Conservation (phyloP, 1,140 invertebrate species). For the Drosophila willistoni region DNA sequence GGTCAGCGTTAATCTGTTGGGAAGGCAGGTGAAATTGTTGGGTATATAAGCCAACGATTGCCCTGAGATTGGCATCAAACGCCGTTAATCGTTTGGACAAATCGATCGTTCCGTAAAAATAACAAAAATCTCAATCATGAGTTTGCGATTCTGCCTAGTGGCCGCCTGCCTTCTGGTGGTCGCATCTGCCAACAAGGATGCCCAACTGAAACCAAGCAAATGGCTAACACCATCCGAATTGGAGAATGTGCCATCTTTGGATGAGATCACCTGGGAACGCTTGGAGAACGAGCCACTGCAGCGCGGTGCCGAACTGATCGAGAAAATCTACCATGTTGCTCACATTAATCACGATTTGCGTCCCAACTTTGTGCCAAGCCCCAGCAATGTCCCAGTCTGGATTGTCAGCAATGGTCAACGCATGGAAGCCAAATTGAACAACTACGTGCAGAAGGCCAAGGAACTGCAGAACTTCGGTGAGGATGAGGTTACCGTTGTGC, state of each 20-base stretch:
- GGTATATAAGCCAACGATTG: slow-evolving; percentile 47
- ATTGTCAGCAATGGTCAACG: slow-evolving; percentile 71
- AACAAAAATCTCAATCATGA: slow-evolving; percentile 46
- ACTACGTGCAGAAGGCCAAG: slow-evolving; percentile 61
- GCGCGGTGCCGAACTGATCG: slow-evolving; percentile 60
- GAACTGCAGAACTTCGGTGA: slow-evolving; percentile 59
- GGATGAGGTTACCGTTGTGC: slow-evolving; percentile 75
- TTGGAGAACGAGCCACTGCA: slow-evolving; percentile 72
- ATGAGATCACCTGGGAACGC: slow-evolving; percentile 65
- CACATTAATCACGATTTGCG: slow-evolving; percentile 63
- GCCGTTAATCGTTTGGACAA: slow-evolving; percentile 66
- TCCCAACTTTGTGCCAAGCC: slow-evolving; percentile 73
- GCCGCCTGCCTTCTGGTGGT: slow-evolving; percentile 65
- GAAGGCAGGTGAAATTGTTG: slow-evolving; percentile 4
- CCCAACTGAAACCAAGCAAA: slow-evolving; percentile 62
- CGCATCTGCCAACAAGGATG: slow-evolving; percentile 56
- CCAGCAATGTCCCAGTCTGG: slow-evolving; percentile 72
- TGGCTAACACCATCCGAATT: slow-evolving; percentile 64
- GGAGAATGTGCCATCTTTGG: slow-evolving; percentile 66
- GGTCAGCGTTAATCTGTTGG: slow-evolving; percentile 37
- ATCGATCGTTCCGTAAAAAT: slow-evolving; percentile 22
- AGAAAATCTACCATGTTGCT: slow-evolving; percentile 71
- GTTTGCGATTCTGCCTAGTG: slow-evolving; percentile 60
- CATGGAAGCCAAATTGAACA: slow-evolving; percentile 66
- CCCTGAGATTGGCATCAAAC: slow-evolving; percentile 54